phyloP scores from a whole-genome alignment of 2,888 invertebrate genomes.

The Heliconius aoede region DNA sequence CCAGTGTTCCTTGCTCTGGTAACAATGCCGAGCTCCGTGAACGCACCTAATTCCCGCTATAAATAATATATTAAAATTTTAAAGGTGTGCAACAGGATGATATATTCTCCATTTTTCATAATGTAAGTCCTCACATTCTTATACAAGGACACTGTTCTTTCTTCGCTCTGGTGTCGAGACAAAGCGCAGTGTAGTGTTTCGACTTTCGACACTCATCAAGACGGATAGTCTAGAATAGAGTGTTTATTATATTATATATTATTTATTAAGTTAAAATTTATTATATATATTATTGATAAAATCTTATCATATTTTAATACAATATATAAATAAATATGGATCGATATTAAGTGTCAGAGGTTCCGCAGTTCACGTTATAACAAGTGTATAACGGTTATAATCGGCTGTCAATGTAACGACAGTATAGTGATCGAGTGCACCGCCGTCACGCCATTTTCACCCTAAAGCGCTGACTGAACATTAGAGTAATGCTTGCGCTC shows the following conservation, averaged over 20 bases:
- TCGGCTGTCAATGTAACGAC: constrained; percentile 65
- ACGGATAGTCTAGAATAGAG: too few species aligned
- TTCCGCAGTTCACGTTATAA: constrained; percentile 17
- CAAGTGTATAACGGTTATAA: constrained; percentile 68
- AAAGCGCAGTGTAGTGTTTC: too few species aligned
- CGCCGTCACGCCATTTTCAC: constrained; percentile 65
- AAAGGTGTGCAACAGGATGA: not conserved
- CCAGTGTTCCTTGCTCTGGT: too few species aligned
- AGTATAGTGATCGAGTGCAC: constrained; percentile 63
- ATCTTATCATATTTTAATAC: not conserved
- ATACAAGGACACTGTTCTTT: too few species aligned
- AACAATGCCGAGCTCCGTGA: too few species aligned
- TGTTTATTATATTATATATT: too few species aligned
- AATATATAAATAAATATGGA: constrained; percentile 1
- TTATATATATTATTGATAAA: too few species aligned
- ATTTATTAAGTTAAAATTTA: too few species aligned
- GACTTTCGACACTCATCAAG: too few species aligned
- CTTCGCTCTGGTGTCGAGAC: too few species aligned
- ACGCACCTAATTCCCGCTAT: too few species aligned
- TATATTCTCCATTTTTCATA: too few species aligned
- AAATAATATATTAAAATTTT: not conserved
- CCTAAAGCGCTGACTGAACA: constrained; percentile 70
- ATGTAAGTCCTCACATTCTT: not conserved
- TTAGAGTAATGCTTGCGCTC: constrained; percentile 72
- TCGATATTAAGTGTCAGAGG: constrained; percentile 11